These are phyloP conservation scores for Pegoplata infirma DNA, from an alignment of 2,888 invertebrate species.

Conservation along the genomic window DNA sequence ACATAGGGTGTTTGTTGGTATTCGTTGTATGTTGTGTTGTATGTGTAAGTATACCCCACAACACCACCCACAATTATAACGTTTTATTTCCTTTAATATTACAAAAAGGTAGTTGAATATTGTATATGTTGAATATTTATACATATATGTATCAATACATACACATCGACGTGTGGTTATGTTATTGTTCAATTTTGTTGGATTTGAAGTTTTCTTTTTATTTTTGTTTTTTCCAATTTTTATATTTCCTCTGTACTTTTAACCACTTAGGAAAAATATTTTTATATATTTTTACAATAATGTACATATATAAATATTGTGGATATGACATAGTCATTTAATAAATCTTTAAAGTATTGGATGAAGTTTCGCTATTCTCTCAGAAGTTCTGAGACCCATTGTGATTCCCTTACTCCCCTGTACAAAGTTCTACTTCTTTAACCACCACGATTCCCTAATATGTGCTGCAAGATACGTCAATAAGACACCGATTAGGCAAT, in stretches of 20 bases:
- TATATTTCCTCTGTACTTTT: conserved; percentile 17
- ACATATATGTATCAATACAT: conserved; percentile 1
- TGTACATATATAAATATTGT: too few species aligned
- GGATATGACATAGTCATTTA: too few species aligned
- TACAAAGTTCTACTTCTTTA: too few species aligned
- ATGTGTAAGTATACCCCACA: conserved; percentile 29
- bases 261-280: conserved; percentile 26
- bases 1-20: conserved; percentile 38
- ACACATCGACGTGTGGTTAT: conserved; percentile 52
- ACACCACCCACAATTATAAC: conserved; percentile 62
- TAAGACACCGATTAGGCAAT: too few species aligned
- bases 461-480: too few species aligned
- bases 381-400: too few species aligned
- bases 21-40: background rate
- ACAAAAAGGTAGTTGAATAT: conserved; percentile 37
- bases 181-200: conserved; percentile 62
- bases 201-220: conserved; percentile 52
- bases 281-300: background rate
- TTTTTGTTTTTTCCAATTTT: conserved; percentile 46
- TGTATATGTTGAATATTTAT: background rate
- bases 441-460: too few species aligned
- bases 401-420: too few species aligned
- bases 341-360: too few species aligned
- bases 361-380: too few species aligned
- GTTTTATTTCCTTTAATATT: conserved; percentile 62